phyloP scores from a whole-genome alignment of 2,113 vertebrate genomes.

The Melanerpes aurifrons region DNA sequence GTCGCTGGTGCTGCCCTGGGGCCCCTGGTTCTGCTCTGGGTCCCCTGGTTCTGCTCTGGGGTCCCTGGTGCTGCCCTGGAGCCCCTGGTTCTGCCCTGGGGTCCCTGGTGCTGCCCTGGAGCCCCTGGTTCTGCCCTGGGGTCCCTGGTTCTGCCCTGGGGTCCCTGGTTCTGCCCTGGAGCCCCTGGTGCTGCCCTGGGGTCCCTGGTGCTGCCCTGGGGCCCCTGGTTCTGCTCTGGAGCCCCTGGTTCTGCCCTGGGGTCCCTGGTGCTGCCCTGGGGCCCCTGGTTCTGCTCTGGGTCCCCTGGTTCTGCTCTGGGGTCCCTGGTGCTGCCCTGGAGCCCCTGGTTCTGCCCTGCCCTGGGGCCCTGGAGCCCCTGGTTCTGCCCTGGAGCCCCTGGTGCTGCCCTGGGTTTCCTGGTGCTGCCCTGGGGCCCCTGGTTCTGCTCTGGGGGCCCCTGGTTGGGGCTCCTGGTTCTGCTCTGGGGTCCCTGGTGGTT shows the following conservation, averaged over 20 bases:
- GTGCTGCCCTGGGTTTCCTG: background rate
- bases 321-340: accelerated
- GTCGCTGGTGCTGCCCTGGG: background rate
- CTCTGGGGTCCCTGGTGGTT: too few species aligned
- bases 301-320: background rate
- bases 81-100: background rate
- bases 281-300: background rate
- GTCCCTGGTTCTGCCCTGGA: accelerated
- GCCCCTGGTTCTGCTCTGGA: background rate
- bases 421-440: background rate
- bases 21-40: accelerated
- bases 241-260: background rate
- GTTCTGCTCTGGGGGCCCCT: background rate
- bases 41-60: background rate
- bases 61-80: background rate
- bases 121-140: accelerated
- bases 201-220: accelerated
- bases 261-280: background rate
- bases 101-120: background rate
- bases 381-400: background rate
- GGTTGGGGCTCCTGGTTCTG: too few species aligned
- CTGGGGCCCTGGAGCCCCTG: background rate
- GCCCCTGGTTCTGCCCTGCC: background rate
- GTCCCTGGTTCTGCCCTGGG: accelerated
- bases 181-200: accelerated